These are phyloP conservation scores for Polyommatus iphigenia DNA, from an alignment of 2,888 invertebrate genomes.

Conservation along the genomic window DNA sequence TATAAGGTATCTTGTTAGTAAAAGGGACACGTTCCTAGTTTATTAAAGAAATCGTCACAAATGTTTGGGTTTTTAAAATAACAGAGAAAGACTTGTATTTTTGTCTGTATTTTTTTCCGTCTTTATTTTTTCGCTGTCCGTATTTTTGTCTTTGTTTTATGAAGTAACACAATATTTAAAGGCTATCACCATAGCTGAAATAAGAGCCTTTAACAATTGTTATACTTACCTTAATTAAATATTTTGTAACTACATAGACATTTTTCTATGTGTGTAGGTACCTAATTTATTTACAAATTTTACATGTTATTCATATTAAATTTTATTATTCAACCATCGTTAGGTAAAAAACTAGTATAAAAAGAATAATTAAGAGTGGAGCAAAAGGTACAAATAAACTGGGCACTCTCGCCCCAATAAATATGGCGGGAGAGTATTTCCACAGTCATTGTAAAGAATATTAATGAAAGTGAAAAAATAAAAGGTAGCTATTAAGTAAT, in stretches of 20 bases:
- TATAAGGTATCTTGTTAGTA: background rate
- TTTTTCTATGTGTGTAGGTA: background rate
- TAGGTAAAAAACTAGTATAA: background rate
- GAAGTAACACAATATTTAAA: too few relatives aligned
- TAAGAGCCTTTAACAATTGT: too few relatives aligned
- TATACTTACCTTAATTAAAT: too few relatives aligned
- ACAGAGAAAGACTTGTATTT: background rate
- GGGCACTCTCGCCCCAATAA: conserved; percentile 50
- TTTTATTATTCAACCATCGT: background rate
- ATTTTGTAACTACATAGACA: background rate
- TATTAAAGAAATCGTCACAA: background rate
- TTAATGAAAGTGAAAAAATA: conserved; percentile 57
- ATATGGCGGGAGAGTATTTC: conserved; percentile 63
- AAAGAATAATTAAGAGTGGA: conserved; percentile 25
- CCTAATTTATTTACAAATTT: too few relatives aligned
- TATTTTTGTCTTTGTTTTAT: too few relatives aligned
- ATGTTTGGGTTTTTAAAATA: conserved; percentile 4
- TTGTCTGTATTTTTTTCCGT: background rate
- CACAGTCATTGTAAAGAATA: conserved; percentile 56
- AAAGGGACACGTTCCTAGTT: background rate
- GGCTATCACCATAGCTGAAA: too few relatives aligned
- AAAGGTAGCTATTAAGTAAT: conserved; percentile 60
- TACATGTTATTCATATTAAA: too few relatives aligned
- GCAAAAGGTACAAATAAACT: conserved; percentile 29
- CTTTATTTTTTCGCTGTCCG: background rate